A percentile compares a stretch with the other conserved stretches of the same genome.
These are phyloP conservation scores for Geococcyx californianus DNA, from an alignment of 2,113 vertebrate species.

Conservation along the genomic window DNA sequence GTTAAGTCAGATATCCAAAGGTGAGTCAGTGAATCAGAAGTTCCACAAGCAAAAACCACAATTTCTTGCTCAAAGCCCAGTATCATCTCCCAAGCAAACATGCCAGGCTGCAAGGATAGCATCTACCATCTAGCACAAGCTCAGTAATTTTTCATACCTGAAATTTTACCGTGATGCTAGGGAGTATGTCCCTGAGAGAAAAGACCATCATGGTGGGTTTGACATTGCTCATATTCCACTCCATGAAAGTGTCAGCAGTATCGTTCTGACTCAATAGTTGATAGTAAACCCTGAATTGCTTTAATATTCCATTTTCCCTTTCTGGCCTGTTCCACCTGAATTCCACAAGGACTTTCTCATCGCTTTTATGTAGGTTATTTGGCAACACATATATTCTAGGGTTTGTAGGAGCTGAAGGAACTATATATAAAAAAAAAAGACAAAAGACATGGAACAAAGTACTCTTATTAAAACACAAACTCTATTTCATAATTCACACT, in stretches of 20 bases:
- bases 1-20: neutral
- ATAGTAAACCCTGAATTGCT: constrained; percentile 65
- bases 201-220: constrained; percentile 14
- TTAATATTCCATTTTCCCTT: constrained; percentile 64
- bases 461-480: neutral
- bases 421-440: neutral
- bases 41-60: neutral
- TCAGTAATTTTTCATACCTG: constrained; percentile 67
- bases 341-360: constrained; percentile 49
- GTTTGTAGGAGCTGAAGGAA: constrained; percentile 71
- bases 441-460: neutral
- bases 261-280: constrained; percentile 40
- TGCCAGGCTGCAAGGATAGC: neutral
- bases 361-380: neutral
- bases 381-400: constrained; percentile 65
- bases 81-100: neutral
- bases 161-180: constrained; percentile 57
- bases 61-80: neutral
- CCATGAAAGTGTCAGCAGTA: neutral
- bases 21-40: neutral
- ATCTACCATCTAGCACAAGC: neutral
- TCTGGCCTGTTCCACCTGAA: constrained; percentile 75
- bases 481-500: neutral
- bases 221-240: constrained; percentile 33
- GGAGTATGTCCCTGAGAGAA: constrained; percentile 43